Base-by-base conservation (phyloP, 2,113 vertebrate genomes). In the western clawed frog (Xenopus tropicalis) region DNA sequence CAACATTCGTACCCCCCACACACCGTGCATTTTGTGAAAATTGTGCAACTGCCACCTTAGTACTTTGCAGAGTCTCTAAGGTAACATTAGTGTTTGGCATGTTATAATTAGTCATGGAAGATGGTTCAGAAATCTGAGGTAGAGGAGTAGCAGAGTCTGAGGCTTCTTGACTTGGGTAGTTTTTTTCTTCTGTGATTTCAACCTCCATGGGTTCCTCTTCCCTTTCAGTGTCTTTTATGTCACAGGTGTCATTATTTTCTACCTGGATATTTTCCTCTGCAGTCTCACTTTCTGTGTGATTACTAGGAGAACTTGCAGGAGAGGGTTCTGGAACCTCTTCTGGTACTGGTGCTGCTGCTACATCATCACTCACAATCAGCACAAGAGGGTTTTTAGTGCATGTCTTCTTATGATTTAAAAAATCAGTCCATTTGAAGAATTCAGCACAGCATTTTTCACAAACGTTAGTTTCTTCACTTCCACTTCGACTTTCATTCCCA, bases 31-130 rank as follows among this genome's bases (percentile, higher is more conserved):
- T 91, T 86, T 99, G 97, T 0, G 97, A 98, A 86, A 99, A 99
- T 84, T 99, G 97, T 0, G 97, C 97, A 0, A 99, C 97, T 0
- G 97, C 97, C 82, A 99, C 97, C 78, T 95, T 94, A 8, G 97
- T 99, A 85, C 97, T 93, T 74, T 99, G 93, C 82, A 99, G 89
- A 13, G 97, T 96, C 92, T 99, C 97, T 82, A 99, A 85, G 0
- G 97, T 99, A 80, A 99, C 97, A 11, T 99, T 99, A 85, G 97
- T 99, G 92, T 91, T 98, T 80, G 97, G 97, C 94, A 98, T 95
- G 82, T 82, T 79, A 77, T 97, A 98, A 81, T 82, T 87, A 17
- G 89, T 85, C 78, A 85, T 81, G 77, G 94, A 85, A 58, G 92
- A 80, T 24, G 93, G 89, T 79, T 92, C 87, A 1, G 92, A 87